phyloP scores from a whole-genome alignment of 2,888 invertebrate species.

The Smittia sp. region DNA sequence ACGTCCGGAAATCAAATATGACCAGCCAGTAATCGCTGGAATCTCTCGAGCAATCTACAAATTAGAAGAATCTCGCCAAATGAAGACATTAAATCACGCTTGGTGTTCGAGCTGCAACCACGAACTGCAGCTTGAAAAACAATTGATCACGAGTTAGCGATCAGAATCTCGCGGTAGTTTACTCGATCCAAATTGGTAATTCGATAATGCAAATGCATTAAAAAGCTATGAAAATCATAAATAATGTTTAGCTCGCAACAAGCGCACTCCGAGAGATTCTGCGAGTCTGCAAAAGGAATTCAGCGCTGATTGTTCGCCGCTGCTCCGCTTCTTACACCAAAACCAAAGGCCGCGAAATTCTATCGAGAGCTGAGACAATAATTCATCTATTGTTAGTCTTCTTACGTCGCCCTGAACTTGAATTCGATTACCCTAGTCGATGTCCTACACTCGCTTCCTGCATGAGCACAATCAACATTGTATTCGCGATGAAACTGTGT shows the following conservation, averaged over 20 bases:
- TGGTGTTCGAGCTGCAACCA: too few species aligned
- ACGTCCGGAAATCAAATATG: too few species aligned
- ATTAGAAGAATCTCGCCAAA: too few species aligned
- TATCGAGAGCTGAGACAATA: background rate
- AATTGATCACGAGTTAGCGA: background rate
- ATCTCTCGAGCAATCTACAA: too few species aligned
- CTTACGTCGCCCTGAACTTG: background rate
- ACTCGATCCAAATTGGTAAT: conserved; percentile 30
- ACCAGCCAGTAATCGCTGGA: too few species aligned
- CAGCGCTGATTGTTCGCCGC: background rate
- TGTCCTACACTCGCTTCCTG: conserved; percentile 3
- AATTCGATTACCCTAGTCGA: background rate
- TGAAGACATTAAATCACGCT: too few species aligned
- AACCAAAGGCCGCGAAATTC: background rate
- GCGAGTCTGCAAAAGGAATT: background rate
- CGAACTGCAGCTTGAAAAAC: background rate
- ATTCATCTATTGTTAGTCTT: background rate
- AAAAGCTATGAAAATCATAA: conserved; percentile 36
- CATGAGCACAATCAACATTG: background rate
- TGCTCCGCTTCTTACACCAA: background rate
- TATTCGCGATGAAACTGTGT: background rate
- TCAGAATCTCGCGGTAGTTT: background rate
- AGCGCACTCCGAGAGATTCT: background rate
- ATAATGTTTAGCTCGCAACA: conserved; percentile 16
- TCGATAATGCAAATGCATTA: conserved; percentile 36